phyloP scores from a whole-genome alignment of 2,888 invertebrate species.

The Lypha dubia region DNA sequence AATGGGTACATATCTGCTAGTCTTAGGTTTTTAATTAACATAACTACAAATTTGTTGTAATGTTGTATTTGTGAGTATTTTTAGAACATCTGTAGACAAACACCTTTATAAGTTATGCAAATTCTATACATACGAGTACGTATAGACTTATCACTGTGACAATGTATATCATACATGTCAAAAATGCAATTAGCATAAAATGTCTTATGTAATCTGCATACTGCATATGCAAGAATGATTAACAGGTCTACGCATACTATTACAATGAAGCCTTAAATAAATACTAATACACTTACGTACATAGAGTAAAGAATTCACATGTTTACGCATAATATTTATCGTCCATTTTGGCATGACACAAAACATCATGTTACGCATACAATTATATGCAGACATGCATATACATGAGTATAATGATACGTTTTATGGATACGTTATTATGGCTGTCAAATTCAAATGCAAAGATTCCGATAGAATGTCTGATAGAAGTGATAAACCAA shows the following conservation, averaged over 20 bases:
- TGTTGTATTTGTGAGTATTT: no score
- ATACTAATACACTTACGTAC: no score
- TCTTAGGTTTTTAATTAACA: neutral
- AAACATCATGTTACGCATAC: slow-evolving; percentile 29
- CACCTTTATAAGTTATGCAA: neutral
- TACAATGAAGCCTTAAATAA: slow-evolving; percentile 20
- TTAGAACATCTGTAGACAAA: no score
- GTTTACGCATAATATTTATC: slow-evolving; percentile 21
- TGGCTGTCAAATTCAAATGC: slow-evolving; percentile 47
- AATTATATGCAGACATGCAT: neutral
- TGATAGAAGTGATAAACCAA: neutral
- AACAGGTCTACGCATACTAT: neutral
- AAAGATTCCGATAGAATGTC: slow-evolving; percentile 1
- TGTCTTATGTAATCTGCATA: slow-evolving; percentile 35
- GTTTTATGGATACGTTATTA: slow-evolving; percentile 45
- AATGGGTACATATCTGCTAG: neutral
- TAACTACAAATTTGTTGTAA: no score
- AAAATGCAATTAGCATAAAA: slow-evolving; percentile 70
- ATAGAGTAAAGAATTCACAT: neutral
- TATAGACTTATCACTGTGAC: slow-evolving; percentile 56
- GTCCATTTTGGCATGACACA: slow-evolving; percentile 31
- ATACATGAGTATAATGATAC: slow-evolving; percentile 11
- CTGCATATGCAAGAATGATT: slow-evolving; percentile 2
- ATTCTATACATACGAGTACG: neutral
- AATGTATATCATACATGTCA: slow-evolving; percentile 63